These are phyloP conservation scores for Drosophila suzukii DNA, from an alignment of 1,140 invertebrate species.

Conservation along the genomic window DNA sequence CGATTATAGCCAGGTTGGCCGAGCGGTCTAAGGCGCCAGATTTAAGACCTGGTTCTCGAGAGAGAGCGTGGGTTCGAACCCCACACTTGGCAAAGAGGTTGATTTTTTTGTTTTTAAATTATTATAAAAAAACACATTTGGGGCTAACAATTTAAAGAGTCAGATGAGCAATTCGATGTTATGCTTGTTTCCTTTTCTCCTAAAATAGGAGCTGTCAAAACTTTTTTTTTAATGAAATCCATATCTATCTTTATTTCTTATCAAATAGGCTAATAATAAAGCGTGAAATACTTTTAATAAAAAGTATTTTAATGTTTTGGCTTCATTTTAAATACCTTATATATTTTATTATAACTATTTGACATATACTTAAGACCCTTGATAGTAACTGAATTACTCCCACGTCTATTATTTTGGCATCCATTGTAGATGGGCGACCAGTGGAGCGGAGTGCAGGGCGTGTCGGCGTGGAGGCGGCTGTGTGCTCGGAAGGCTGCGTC, in stretches of 20 bases:
- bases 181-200: no score
- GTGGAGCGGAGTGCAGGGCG: constrained; percentile 14
- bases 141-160: no score
- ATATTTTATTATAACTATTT: no score
- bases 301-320: no score
- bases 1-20: not conserved
- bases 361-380: not conserved
- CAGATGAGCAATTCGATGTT: no score
- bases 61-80: constrained; percentile 11
- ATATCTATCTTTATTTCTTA: no score
- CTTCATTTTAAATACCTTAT: no score
- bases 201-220: no score
- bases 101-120: not conserved
- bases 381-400: not conserved
- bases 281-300: no score
- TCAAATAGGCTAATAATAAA: no score
- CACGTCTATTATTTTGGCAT: constrained; percentile 8
- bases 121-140: no score
- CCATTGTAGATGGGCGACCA: constrained; percentile 15
- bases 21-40: constrained; percentile 12
- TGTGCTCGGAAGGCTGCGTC: constrained; percentile 61
- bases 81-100: not conserved
- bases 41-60: constrained; percentile 6
- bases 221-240: no score
- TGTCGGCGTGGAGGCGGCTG: constrained; percentile 36